Evolutionary conservation across 2,113 vertebrate species (phyloP).

Genomic region (Eidolon helvum): DNA sequence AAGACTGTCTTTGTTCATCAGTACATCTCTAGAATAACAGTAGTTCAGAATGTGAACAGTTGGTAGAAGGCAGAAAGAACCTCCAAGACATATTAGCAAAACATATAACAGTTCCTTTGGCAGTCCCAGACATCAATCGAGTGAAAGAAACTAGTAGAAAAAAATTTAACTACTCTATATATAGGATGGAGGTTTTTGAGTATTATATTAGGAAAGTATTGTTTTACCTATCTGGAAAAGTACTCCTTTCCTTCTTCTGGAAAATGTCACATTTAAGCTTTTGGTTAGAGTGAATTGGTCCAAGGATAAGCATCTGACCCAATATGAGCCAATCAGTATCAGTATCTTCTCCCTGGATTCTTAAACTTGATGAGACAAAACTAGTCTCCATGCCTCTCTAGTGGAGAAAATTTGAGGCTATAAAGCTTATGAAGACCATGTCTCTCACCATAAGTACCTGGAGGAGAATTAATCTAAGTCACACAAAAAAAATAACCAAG

Average conservation of each 20-base stretch:
- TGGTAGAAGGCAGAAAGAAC: not conserved
- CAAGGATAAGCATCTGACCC: not conserved
- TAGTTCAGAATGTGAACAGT: not conserved
- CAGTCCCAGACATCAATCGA: not conserved
- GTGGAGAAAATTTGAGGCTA: not conserved
- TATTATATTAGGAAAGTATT: not conserved
- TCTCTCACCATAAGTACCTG: not conserved
- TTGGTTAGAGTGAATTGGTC: not conserved
- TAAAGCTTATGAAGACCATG: not conserved
- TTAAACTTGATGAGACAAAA: not conserved
- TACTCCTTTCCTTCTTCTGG: not conserved
- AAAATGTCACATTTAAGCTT: not conserved
- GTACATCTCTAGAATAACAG: not conserved
- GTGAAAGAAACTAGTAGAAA: not conserved
- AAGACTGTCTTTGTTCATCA: not conserved
- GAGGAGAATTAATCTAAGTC: not conserved
- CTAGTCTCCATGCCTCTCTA: not conserved
- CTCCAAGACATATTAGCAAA: not conserved
- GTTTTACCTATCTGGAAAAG: not conserved
- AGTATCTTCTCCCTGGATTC: not conserved
- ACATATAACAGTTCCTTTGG: constrained; percentile 1
- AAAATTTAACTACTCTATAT: not conserved
- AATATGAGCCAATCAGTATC: not conserved
- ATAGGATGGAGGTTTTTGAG: not conserved
- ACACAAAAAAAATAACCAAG: constrained; percentile 29